Percentiles rank a stretch among this genome's conserved stretches.
These are phyloP conservation scores for Plestiodon gilberti DNA, from an alignment of 2,113 vertebrate species.

Conservation along the genomic window DNA sequence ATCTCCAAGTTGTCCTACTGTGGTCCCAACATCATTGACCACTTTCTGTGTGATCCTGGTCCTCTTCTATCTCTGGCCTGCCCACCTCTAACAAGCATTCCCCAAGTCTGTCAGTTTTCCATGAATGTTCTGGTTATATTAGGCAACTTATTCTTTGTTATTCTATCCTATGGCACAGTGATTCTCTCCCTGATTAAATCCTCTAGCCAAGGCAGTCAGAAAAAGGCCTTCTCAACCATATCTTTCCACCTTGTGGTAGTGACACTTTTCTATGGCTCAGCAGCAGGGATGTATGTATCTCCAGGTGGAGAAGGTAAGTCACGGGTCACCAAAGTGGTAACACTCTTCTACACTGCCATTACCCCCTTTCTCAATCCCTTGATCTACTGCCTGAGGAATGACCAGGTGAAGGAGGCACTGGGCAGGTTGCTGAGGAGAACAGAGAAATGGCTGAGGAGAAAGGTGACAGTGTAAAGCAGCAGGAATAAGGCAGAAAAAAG, in stretches of 20 bases:
- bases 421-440: too few relatives aligned
- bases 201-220: constrained; percentile 29
- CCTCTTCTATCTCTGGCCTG: constrained; percentile 55
- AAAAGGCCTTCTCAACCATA: constrained; percentile 62
- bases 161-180: constrained; percentile 50
- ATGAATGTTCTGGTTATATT: not conserved
- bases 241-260: constrained; percentile 57
- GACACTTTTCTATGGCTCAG: constrained; percentile 57
- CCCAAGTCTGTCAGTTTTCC: not conserved
- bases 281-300: constrained; percentile 53
- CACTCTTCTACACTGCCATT: not conserved
- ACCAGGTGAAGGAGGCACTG: not conserved
- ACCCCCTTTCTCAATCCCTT: not conserved
- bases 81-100: constrained; percentile 7
- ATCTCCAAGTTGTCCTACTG: constrained; percentile 61
- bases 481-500: too few relatives aligned
- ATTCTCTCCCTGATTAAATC: constrained; percentile 44
- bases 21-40: constrained; percentile 56
- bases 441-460: not conserved
- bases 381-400: too few relatives aligned
- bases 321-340: constrained; percentile 45
- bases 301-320: constrained; percentile 37
- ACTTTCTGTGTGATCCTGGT: constrained; percentile 58
- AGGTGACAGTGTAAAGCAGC: not conserved
- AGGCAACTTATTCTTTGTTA: constrained; percentile 44